Percentiles rank a stretch among this genome's conserved stretches.
These are phyloP conservation scores for Cabera pusaria DNA, from an alignment of 2,888 invertebrate genomes.

Conservation along the genomic window DNA sequence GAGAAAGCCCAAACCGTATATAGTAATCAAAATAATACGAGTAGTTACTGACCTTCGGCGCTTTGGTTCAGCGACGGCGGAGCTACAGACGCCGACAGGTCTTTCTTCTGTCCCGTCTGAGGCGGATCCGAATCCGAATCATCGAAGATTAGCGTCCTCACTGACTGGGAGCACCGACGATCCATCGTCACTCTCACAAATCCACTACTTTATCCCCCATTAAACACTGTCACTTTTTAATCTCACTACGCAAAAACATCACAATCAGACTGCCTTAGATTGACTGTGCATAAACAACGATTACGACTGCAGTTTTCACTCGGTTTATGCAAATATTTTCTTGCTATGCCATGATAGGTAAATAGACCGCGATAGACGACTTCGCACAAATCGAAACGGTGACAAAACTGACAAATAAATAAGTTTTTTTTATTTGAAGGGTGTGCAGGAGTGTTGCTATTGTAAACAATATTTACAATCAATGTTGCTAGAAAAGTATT, in stretches of 20 bases:
- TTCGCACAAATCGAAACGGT: slow-evolving; percentile 53
- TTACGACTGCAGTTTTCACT: slow-evolving; percentile 17
- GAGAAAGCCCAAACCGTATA: slow-evolving; percentile 42
- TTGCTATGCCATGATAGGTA: slow-evolving; percentile 60
- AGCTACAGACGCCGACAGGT: slow-evolving; percentile 57
- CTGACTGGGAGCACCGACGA: slow-evolving; percentile 87
- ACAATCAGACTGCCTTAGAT: slow-evolving; percentile 25
- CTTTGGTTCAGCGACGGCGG: slow-evolving; percentile 71
- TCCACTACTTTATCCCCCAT: slow-evolving; percentile 71
- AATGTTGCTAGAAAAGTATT: too few relatives aligned
- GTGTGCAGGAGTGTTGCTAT: too few relatives aligned
- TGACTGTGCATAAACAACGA: slow-evolving; percentile 5
- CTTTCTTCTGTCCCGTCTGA: slow-evolving; percentile 69
- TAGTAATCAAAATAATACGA: slow-evolving; percentile 34
- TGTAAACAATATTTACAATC: too few relatives aligned
- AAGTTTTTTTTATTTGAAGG: too few relatives aligned
- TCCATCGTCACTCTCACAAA: slow-evolving; percentile 74
- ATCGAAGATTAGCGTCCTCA: slow-evolving; percentile 90
- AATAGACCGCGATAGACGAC: slow-evolving; percentile 57
- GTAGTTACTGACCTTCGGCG: slow-evolving; percentile 66
- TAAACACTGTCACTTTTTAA: slow-evolving; percentile 42
- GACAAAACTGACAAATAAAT: too few relatives aligned
- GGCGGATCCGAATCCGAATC: slow-evolving; percentile 85
- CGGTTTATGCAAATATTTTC: slow-evolving; percentile 43
- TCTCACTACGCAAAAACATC: slow-evolving; percentile 43